Conservation (phyloP, 1,140 invertebrate genomes). For the Drosophila subobscura region DNA sequence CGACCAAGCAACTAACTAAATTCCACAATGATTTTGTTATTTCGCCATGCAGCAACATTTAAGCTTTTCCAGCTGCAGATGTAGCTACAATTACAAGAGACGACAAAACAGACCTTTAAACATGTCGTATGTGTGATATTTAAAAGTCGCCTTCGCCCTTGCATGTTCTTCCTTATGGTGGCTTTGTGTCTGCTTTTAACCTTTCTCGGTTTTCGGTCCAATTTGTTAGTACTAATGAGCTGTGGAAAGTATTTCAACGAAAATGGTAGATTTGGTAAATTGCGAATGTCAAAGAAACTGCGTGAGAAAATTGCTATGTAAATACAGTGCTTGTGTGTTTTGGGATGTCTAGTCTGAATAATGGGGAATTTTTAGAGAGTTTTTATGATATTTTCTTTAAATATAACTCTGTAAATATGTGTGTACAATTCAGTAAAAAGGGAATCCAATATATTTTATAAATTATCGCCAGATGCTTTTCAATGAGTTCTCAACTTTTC, state of each 20-base stretch:
- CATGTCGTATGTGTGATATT: constrained; percentile 67
- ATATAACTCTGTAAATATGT: neutral
- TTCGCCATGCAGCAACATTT: constrained; percentile 43
- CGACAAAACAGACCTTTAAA: constrained; percentile 39
- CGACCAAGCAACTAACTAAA: constrained; percentile 64
- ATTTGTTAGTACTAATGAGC: constrained; percentile 41
- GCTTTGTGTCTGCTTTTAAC: neutral
- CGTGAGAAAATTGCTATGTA: constrained; percentile 28
- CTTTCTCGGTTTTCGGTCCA: constrained; percentile 29
- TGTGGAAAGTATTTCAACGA: constrained; percentile 41
- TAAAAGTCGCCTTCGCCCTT: constrained; percentile 4
- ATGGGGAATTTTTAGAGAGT: neutral
- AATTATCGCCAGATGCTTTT: too few relatives aligned
- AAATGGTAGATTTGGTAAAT: constrained; percentile 28
- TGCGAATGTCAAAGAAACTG: constrained; percentile 30
- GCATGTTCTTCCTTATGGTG: constrained; percentile 1
- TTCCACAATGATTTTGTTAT: constrained; percentile 74
- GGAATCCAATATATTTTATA: too few relatives aligned
- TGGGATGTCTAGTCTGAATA: constrained; percentile 7
- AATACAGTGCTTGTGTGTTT: constrained; percentile 7
- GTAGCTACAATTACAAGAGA: constrained; percentile 29
- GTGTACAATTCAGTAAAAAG: too few relatives aligned
- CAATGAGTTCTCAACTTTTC: too few relatives aligned
- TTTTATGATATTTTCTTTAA: neutral
- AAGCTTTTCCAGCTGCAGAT: constrained; percentile 25